Conservation (phyloP, 2,888 invertebrate species). For the Apeira syringaria region DNA sequence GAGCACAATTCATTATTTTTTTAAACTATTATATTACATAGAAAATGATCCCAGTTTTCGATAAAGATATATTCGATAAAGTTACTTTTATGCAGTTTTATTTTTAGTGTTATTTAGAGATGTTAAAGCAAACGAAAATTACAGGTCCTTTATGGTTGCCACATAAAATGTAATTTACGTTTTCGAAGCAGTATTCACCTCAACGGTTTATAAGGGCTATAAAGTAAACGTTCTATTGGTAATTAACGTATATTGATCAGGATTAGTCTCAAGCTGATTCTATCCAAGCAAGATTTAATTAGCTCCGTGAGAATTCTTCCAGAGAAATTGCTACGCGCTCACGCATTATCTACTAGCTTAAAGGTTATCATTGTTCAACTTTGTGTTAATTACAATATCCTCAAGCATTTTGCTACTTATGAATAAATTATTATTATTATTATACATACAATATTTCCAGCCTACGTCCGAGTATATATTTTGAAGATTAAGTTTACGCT, state of each 20-base stretch:
- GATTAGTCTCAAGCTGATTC: slow-evolving; percentile 10
- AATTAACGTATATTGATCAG: slow-evolving; percentile 15
- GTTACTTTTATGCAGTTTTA: too few relatives aligned
- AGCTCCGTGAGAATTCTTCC: slow-evolving; percentile 24
- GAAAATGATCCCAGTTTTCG: too few relatives aligned
- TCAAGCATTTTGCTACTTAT: slow-evolving; percentile 1
- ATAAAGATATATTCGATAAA: too few relatives aligned
- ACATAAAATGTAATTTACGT: slow-evolving; percentile 11
- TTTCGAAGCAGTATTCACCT: slow-evolving; percentile 19
- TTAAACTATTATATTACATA: too few relatives aligned
- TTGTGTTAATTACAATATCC: slow-evolving; percentile 23
- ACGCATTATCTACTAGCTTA: slow-evolving; percentile 22
- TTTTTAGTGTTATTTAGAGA: background rate
- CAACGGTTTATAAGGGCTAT: slow-evolving; percentile 16
- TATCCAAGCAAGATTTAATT: slow-evolving; percentile 20
- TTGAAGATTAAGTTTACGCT: too few relatives aligned
- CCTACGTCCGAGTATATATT: too few relatives aligned
- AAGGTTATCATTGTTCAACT: slow-evolving; percentile 28
- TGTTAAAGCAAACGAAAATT: too few relatives aligned
- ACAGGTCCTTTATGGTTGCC: slow-evolving; percentile 1
- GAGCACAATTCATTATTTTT: too few relatives aligned
- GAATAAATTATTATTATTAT: too few relatives aligned
- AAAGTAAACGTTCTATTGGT: slow-evolving; percentile 15
- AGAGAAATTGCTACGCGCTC: slow-evolving; percentile 22
- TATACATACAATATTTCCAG: too few relatives aligned